These are phyloP conservation scores for Smutsia temminckii DNA, from an alignment of 2,797 vertebrate genomes.

Conservation along the genomic window DNA sequence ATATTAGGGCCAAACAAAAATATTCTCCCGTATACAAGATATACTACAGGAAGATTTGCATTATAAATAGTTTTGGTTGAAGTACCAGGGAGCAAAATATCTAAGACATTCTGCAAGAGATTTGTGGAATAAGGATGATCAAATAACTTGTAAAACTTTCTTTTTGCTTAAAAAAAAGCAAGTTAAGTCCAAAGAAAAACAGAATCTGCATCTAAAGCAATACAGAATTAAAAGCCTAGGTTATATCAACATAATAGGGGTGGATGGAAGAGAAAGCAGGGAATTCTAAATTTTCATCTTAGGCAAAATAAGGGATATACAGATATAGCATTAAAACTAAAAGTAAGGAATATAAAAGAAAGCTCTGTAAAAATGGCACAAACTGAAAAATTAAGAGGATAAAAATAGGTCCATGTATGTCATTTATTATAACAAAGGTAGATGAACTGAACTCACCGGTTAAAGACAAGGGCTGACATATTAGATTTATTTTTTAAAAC, in stretches of 20 bases:
- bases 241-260: neutral
- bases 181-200: neutral
- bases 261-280: neutral
- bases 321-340: neutral
- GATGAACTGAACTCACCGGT: neutral
- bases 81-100: neutral
- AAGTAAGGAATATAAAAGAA: neutral
- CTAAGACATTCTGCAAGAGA: neutral
- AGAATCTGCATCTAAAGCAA: neutral
- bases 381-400: slow-evolving; percentile 22
- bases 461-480: neutral
- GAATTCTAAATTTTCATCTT: neutral
- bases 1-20: slow-evolving; percentile 21
- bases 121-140: neutral
- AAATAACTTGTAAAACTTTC: neutral
- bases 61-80: neutral
- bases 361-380: neutral
- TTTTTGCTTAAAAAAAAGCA: slow-evolving; percentile 18
- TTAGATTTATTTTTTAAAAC: slow-evolving; percentile 14
- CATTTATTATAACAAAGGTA: neutral
- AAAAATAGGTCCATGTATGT: neutral
- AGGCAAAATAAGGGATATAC: neutral
- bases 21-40: neutral
- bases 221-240: neutral
- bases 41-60: neutral